A percentile compares a stretch with the other conserved stretches of the same genome.
Evolutionary conservation across 1,140 invertebrate species (phyloP).

Genomic region (Zaprionus davidi): DNA sequence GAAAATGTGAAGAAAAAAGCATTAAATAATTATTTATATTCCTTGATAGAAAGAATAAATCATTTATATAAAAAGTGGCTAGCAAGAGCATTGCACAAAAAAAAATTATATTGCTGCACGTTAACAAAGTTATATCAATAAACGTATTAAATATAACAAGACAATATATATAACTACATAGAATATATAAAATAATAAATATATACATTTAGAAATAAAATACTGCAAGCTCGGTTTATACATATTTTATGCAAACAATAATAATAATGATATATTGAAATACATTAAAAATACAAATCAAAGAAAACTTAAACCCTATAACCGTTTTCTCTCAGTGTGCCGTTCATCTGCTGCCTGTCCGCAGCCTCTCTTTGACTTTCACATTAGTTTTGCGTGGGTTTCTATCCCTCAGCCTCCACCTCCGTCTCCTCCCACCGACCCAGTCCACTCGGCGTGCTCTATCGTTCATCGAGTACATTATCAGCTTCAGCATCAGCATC

Average conservation of each 20-base stretch:
- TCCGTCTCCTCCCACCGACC: not conserved
- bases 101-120: not conserved
- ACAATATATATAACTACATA: not conserved
- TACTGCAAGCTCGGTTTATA: too few relatives aligned
- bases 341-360: conserved; percentile 5
- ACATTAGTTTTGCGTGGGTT: conserved; percentile 70
- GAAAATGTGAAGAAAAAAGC: too few relatives aligned
- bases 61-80: too few relatives aligned
- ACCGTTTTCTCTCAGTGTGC: not conserved
- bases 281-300: too few relatives aligned
- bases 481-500: conserved; percentile 59
- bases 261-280: too few relatives aligned
- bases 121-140: not conserved
- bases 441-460: conserved; percentile 65
- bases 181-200: too few relatives aligned
- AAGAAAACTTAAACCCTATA: too few relatives aligned
- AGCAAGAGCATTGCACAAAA: too few relatives aligned
- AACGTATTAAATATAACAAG: not conserved
- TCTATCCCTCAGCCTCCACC: conserved; percentile 7
- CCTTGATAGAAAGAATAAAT: too few relatives aligned
- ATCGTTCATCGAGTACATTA: conserved; percentile 74
- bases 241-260: too few relatives aligned
- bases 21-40: too few relatives aligned
- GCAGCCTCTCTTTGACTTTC: conserved; percentile 54
- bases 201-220: too few relatives aligned